phyloP scores from a whole-genome alignment of 2,888 invertebrate genomes.

The Epinotia brunnichana region DNA sequence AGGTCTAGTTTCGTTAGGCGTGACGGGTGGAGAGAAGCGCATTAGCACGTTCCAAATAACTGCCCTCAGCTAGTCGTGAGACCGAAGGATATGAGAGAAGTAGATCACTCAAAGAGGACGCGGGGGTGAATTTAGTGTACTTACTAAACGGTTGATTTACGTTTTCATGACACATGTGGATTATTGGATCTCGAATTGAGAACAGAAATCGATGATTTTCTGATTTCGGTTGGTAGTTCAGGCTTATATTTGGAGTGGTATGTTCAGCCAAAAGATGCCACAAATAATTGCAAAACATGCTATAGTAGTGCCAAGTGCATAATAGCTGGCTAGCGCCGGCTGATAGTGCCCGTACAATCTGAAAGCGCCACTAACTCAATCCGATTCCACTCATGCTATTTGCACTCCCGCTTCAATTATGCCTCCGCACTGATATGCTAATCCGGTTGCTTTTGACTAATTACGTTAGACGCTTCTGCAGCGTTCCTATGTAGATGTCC shows the following conservation, averaged over 20 bases:
- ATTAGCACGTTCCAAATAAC: too few species aligned
- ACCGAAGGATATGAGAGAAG: conserved; percentile 51
- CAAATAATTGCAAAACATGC: background rate
- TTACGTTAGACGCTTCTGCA: conserved; percentile 76
- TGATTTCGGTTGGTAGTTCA: background rate
- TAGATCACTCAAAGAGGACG: conserved; percentile 53
- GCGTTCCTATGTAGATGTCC: conserved; percentile 70
- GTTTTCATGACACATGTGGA: background rate
- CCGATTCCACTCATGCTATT: conserved; percentile 80
- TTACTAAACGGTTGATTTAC: conserved; percentile 4
- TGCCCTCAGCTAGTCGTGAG: conserved; percentile 68
- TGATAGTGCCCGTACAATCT: conserved; percentile 67
- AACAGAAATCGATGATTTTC: background rate
- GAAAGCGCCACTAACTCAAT: conserved; percentile 77
- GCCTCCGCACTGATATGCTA: conserved; percentile 81
- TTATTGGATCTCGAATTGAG: background rate
- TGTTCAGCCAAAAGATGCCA: background rate
- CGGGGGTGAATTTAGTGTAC: background rate
- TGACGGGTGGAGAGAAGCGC: too few species aligned
- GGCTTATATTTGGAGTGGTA: background rate
- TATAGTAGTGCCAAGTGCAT: background rate
- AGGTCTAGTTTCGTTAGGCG: too few species aligned
- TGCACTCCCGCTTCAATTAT: conserved; percentile 80
- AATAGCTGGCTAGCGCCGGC: conserved; percentile 33
- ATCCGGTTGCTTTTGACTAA: conserved; percentile 79